Conservation (phyloP, 2,113 vertebrate genomes). For the Smithornis capensis region DNA sequence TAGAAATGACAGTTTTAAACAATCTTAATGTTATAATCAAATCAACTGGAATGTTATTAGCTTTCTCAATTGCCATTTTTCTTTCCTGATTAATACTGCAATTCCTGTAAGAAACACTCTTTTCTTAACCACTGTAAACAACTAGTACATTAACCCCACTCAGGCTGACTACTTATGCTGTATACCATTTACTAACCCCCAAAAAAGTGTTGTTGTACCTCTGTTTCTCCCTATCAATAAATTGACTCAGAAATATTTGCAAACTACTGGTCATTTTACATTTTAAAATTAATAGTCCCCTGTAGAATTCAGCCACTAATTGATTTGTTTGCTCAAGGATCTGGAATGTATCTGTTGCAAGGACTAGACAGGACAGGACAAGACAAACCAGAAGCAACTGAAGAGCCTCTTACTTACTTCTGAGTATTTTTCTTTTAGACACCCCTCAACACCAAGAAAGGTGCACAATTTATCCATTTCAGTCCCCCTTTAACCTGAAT, state of each 20-base stretch:
- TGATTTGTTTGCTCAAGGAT: conserved; percentile 17
- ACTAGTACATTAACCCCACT: not conserved
- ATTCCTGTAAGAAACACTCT: conserved; percentile 53
- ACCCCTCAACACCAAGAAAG: not conserved
- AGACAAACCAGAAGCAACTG: not conserved
- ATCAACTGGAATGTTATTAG: conserved; percentile 55
- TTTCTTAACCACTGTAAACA: not conserved
- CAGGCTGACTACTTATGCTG: not conserved
- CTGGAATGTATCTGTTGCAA: not conserved
- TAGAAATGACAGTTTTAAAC: conserved; percentile 60
- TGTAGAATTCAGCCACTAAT: not conserved
- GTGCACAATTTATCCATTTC: not conserved
- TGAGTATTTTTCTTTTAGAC: not conserved
- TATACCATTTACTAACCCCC: not conserved
- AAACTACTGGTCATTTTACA: not conserved
- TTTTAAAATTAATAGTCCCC: not conserved
- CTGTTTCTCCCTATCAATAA: not conserved
- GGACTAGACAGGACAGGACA: not conserved
- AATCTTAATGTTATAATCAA: conserved; percentile 61
- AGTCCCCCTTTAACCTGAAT: not conserved
- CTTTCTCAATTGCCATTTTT: conserved; percentile 22
- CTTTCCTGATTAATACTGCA: conserved; percentile 48
- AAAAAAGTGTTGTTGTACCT: not conserved
- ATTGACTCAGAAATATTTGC: conserved; percentile 3
- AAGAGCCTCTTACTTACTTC: not conserved